These are phyloP conservation scores for Schmidtea mediterranea DNA, from an alignment of 1,140 invertebrate genomes.

Conservation along the genomic window DNA sequence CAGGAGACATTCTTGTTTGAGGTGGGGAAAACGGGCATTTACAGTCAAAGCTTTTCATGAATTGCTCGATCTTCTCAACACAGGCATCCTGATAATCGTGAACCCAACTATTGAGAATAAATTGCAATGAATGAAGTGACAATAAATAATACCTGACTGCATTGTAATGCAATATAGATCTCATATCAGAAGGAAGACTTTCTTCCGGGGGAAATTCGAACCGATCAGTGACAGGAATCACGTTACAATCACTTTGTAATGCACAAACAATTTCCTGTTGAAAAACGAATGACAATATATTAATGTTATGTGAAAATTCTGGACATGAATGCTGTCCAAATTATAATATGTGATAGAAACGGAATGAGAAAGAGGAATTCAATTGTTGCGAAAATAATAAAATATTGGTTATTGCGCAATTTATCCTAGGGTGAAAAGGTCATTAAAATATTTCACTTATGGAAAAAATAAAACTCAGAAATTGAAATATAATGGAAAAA, in stretches of 20 bases:
- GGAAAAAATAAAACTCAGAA: too few species aligned
- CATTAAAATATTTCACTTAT: too few species aligned
- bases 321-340: neutral
- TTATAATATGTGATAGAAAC: neutral
- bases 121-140: neutral
- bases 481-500: too few species aligned
- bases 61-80: constrained; percentile 74
- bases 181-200: constrained; percentile 76
- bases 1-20: too few species aligned
- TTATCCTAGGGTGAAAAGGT: too few species aligned
- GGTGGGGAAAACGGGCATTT: too few species aligned
- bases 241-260: constrained; percentile 75
- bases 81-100: constrained; percentile 98
- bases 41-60: constrained; percentile 12
- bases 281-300: neutral
- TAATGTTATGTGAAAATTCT: neutral
- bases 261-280: constrained; percentile 81
- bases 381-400: constrained; percentile 2
- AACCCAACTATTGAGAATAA: constrained; percentile 44
- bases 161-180: constrained; percentile 74
- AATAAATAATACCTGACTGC: neutral
- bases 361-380: neutral
- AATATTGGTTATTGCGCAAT: too few species aligned
- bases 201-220: constrained; percentile 82
- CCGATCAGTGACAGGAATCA: constrained; percentile 90